Evolutionary conservation across 2,797 vertebrate species (phyloP), one percentile per base, ranked within the genome.

Genomic region (Sciaenops ocellatus): DNA sequence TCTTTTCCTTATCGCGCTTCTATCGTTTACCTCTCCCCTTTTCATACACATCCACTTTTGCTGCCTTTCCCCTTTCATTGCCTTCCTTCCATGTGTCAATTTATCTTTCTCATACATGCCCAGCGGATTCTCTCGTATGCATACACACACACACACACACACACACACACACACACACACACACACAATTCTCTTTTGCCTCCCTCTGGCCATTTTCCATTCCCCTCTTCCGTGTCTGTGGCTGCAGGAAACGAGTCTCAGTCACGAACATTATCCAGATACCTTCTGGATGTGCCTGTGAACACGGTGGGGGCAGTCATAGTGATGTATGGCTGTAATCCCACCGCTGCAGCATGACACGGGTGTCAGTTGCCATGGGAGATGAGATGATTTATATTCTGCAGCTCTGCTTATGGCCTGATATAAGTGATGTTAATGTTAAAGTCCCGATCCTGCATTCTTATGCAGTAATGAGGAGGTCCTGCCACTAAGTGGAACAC

Each of bases 281-380:
- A 69, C 82, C 85, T 87, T 82, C 84, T 89, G 87, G 86, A 92
- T 92, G 86, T 88, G 84, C 83, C 70, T 46, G 87, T 79, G 82
- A 87, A 85, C 90, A 82, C 79, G 69, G 65, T 71, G 76, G 84
- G 86, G 76, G 72, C 80, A 86, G 84, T 91, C 89, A 90, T 74
- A 80, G 81, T 94, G 94, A 95, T 93, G 87, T 89, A 95, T 92
- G 79, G 89, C 80, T 73, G 46, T 78, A 88, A 89, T 92, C 86
- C 88, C 81, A 55, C 73, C 28, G 52, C 85, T 84, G 85, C 88
- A 70, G 76, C 74, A 26, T 80, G 59, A 85, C 80, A 73, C 38
- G 69, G 73, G 76, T 92, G 89, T 93, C 90, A 92, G 91, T 94
- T 93, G 92, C 92, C 87, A 93, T 85, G 86, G 90, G 90, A 95